Conservation (phyloP, 2,113 vertebrate species). For the Pelusios castaneus region DNA sequence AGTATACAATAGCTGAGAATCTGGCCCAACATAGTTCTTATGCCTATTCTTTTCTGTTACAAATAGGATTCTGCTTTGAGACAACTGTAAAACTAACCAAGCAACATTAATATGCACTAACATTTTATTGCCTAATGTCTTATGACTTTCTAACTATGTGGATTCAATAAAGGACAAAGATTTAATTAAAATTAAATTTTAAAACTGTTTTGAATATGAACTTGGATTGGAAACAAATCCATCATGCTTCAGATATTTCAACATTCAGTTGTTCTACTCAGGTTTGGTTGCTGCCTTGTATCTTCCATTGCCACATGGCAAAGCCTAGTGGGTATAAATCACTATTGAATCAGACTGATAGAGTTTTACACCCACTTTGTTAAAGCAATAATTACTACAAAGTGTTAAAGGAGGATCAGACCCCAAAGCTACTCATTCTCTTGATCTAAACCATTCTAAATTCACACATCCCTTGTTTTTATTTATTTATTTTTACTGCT, state of each 20-base stretch:
- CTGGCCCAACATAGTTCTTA: neutral
- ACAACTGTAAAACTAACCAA: neutral
- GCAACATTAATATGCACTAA: neutral
- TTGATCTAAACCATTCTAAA: neutral
- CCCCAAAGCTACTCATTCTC: neutral
- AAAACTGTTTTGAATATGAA: neutral
- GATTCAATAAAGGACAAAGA: neutral
- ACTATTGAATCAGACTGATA: neutral
- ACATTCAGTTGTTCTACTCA: neutral
- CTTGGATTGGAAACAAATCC: neutral
- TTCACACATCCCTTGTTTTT: neutral
- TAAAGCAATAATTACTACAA: neutral
- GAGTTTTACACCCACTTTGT: neutral
- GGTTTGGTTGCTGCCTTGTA: neutral
- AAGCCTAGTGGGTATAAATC: neutral
- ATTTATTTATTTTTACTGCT: neutral
- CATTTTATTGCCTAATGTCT: neutral
- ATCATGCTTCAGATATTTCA: neutral
- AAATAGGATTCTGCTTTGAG: neutral
- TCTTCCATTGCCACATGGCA: neutral
- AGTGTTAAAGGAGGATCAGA: neutral
- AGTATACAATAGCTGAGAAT: neutral
- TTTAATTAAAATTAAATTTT: neutral
- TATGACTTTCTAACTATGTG: neutral
- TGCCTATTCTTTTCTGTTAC: neutral